Base-by-base conservation (phyloP, 30 jellyfish, hydroid and myxozoan species). In the Rhopilema esculentum region DNA sequence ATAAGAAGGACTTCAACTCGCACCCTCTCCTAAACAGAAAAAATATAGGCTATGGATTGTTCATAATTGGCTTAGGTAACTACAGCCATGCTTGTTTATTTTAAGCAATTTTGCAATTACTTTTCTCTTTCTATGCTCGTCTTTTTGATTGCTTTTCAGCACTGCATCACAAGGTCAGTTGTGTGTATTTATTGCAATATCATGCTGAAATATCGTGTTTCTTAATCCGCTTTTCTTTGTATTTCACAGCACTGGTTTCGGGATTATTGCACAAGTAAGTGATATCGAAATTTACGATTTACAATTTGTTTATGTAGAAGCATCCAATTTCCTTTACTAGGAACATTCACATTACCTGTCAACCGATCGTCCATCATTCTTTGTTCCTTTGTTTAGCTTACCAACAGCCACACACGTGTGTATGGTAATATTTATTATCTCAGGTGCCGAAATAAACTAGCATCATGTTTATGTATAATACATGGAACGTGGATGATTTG, bases 201-300 rank as follows among this genome's bases (percentile, higher is more conserved):
- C 77, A 50, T 53, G 63, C 28, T 52, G 33, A 51, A 27, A 21
- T 77, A 16, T 52, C 77, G 75, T 62, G 77, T 25, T 25, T 27
- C 29, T 72, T 83, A 69, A 83, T 83, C 91, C 84, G 79, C 67
- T 71, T 26, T 80, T n/a, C 26, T 20, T 50, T 62, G 23, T 49
- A 26, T 24, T 68, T 83, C 78, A 50, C 85, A 83, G 91, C 91
- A 19, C 51, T 83, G 66, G 49, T 26, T 27, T 75, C 91, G 9
- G 91, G 91, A 69, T 30, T 68, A 71, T 69, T 83, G 23, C 91
- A 83, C 91, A 83, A 71, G 91, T 83, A 53, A 83, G 84, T 52
- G 25, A 67, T 19, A 72, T 29, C n/a, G 80, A 26, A 7, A 2
- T 72, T 25, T 72, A 1, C 21, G 52, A 30, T 21, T 1, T 23